Evolutionary conservation across 2,113 vertebrate genomes (phyloP).

Genomic region (Lota lota): DNA sequence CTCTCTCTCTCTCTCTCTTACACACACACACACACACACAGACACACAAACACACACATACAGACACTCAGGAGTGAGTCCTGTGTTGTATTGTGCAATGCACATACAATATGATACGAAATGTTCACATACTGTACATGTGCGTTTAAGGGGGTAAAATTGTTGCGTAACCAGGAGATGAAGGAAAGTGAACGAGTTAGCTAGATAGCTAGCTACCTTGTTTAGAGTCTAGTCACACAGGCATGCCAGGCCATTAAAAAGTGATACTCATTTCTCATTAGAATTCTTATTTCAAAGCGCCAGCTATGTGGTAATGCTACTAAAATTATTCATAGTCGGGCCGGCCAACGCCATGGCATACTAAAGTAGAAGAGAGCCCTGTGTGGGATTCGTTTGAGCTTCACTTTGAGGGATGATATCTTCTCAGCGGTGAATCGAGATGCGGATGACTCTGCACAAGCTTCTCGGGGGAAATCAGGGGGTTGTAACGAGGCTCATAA

Average conservation of each 20-base stretch:
- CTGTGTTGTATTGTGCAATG: too few species aligned
- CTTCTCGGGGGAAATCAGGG: slow-evolving; percentile 39
- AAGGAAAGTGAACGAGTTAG: too few species aligned
- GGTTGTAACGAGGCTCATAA: slow-evolving; percentile 38
- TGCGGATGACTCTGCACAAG: slow-evolving; percentile 18
- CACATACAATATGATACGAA: too few species aligned
- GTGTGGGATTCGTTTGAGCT: neutral
- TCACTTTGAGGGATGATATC: slow-evolving; percentile 30
- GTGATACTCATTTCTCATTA: slow-evolving; percentile 2
- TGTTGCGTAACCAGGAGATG: too few species aligned
- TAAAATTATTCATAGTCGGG: slow-evolving; percentile 7
- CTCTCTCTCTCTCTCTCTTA: neutral
- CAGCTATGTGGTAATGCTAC: slow-evolving; percentile 14
- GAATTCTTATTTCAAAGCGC: slow-evolving; percentile 33
- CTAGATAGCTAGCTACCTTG: too few species aligned
- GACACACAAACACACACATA: too few species aligned
- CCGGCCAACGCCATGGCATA: neutral
- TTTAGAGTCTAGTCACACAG: too few species aligned
- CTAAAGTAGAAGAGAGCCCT: neutral
- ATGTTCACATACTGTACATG: too few species aligned
- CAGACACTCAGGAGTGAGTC: too few species aligned
- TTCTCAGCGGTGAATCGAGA: slow-evolving; percentile 25
- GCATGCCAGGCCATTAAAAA: too few species aligned
- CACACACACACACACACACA: neutral
- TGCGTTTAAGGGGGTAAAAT: too few species aligned